Evolutionary conservation across 1,140 invertebrate genomes (phyloP), one percentile per base, ranked within the genome.

Genomic region (Aphis craccivora): DNA sequence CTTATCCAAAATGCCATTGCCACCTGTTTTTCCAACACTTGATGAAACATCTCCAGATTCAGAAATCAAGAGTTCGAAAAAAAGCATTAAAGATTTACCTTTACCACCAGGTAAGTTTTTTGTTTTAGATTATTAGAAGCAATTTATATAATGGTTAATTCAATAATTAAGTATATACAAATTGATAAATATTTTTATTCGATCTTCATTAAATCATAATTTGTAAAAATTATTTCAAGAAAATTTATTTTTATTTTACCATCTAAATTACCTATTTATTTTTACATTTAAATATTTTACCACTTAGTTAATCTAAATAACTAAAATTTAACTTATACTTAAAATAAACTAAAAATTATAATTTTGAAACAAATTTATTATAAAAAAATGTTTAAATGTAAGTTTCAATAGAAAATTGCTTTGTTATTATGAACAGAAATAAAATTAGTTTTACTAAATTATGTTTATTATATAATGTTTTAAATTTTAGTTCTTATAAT

Each of bases 71-170:
- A 23, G 20, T n/a, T 94, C 95, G n/a, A 97, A 96, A 94, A 96
- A 96, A 93, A 96, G 97, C 93, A 97, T 98, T 94, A 98, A 98
- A 95, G 98, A 98, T 95, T 95, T 99, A 94, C 98, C 98, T 8
- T 97, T 99, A 97, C 98, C 98, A 90, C 98, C 98, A 94, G 97
- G 97, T 97, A 95, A 95, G 94, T 95, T 94, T 94, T 93, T 84
- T 94, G 90, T 84, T 89, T 76, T 93, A 88, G 3, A 51, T 43
- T 60, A 14, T 60, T 55, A 5, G 22, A 55, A 55, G 3, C 8
- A 40, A 43, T 84, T 25, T 7, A 43, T 43, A 84, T 84, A 14
- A 14, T 84, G 14, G 30, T n/a, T 67, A n/a, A 67, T 4, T 67
- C 5, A 6, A 67, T 67, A 18, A 67, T 6, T 4, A 6, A 67